Evolutionary conservation across 2,888 invertebrate species (phyloP).

Genomic region (Polymixis flavicincta): DNA sequence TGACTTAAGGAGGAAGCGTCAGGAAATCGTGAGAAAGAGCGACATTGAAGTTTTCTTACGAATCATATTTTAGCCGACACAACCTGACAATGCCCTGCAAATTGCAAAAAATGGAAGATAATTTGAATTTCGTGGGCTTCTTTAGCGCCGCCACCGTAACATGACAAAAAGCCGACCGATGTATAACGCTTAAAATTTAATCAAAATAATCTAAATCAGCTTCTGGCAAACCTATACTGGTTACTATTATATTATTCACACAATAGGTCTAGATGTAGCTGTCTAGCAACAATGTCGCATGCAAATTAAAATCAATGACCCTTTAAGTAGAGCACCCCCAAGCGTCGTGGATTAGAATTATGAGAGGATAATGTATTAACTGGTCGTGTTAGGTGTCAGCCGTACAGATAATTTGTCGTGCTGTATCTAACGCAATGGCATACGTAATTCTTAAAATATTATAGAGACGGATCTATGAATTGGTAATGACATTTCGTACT

Average conservation of each 20-base stretch:
- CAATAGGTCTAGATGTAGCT: slow-evolving; percentile 28
- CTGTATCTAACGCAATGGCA: slow-evolving; percentile 19
- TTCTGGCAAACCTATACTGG: not conserved
- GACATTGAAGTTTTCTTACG: too few relatives aligned
- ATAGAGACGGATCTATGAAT: slow-evolving; percentile 41
- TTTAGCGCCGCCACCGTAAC: too few relatives aligned
- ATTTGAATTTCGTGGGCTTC: too few relatives aligned
- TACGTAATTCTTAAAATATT: slow-evolving; percentile 51
- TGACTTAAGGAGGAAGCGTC: too few relatives aligned
- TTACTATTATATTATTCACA: slow-evolving; percentile 7
- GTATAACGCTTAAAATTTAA: not conserved
- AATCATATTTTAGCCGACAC: too few relatives aligned
- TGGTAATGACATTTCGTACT: not conserved
- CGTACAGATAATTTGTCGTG: slow-evolving; percentile 52
- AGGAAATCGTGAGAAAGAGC: too few relatives aligned
- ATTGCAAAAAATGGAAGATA: too few relatives aligned
- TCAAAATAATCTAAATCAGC: slow-evolving; percentile 1
- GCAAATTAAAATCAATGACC: slow-evolving; percentile 52
- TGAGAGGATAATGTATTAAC: slow-evolving; percentile 52
- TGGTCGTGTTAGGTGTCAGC: slow-evolving; percentile 54
- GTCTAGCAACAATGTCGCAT: slow-evolving; percentile 44
- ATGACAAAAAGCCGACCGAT: not conserved
- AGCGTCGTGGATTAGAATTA: slow-evolving; percentile 52
- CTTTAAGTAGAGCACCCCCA: slow-evolving; percentile 59
- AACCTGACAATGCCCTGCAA: too few relatives aligned